Evolutionary conservation across 37 sponge, comb jelly and placozoan genomes (phyloP).

Genomic region (Ianthella basta): DNA sequence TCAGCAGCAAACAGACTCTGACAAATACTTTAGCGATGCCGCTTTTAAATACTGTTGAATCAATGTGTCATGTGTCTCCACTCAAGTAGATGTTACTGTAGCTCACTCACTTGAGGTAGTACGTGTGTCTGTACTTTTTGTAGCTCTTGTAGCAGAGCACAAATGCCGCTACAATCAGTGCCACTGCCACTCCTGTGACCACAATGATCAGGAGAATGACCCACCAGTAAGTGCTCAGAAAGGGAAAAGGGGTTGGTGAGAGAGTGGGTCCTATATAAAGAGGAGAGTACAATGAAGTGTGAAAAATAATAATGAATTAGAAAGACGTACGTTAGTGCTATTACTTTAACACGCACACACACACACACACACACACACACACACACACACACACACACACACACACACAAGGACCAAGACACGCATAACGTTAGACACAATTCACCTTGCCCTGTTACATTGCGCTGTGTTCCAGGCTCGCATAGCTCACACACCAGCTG

Average conservation of each 20-base stretch:
- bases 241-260: neutral
- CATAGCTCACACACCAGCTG: no score
- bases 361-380: no score
- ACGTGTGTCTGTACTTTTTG: slow-evolving; percentile 12
- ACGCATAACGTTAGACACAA: no score
- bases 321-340: neutral
- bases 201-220: neutral
- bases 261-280: neutral
- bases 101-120: slow-evolving; percentile 14
- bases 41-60: no score
- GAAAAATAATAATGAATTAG: neutral
- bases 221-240: neutral
- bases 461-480: no score
- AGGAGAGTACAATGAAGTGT: neutral
- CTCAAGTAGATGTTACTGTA: neutral
- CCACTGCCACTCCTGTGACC: neutral
- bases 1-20: no score
- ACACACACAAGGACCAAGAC: no score
- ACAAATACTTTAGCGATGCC: no score
- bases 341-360: slow-evolving; percentile 8
- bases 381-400: no score
- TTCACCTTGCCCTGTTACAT: no score
- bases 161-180: neutral
- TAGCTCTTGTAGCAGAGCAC: slow-evolving; percentile 11
- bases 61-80: no score